Base-by-base conservation (phyloP, 2,888 invertebrate genomes). In the Luffia ferchaultella region DNA sequence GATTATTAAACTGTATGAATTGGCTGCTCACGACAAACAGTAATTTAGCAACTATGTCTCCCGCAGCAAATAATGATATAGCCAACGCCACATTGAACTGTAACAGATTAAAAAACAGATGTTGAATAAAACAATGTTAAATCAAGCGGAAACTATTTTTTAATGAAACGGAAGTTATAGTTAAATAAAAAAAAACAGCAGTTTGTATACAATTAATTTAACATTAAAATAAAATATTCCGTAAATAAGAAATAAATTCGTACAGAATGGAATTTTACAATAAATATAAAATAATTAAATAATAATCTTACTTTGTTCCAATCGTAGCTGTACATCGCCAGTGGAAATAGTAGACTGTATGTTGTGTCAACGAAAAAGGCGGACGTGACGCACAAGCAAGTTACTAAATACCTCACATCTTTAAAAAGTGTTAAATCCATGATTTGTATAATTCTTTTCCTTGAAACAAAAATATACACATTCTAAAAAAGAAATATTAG, bases 31-130 rank as follows among this genome's bases (percentile, higher is more conserved):
- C 54, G 9, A 89, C 87, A 2, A 90, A 71, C 15, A 86, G 60
- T 18, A 88, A 71, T 53, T 90, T 85, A 1, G 88, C 87, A 1
- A 75, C 67, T 46, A 92, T 71, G 71, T 92, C 92, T 0, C 90
- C 87, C 0, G 86, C 80, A 1, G 88, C 87, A 12, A 85, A 83
- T 3, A 89, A 70, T 0, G 89, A 87, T 52, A 91, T 75, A n/a
- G 89, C 85, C 47, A 82, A 67, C 0, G 91, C 88, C 0, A 88
- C 85, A 47, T 88, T 79, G 3, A 68, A 63, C 88, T 87, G 64
- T 50, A 72, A 71, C 3, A 43, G 20, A 54, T 54, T 46, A 40
- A 9, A n/a, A n/a, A n/a, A n/a, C n/a, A n/a, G n/a, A n/a, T n/a
- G n/a, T n/a, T n/a, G n/a, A n/a, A n/a, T n/a, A n/a, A n/a, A n/a